These are phyloP conservation scores for Saccopteryx leptura DNA, from an alignment of 2,113 vertebrate species.

Conservation along the genomic window DNA sequence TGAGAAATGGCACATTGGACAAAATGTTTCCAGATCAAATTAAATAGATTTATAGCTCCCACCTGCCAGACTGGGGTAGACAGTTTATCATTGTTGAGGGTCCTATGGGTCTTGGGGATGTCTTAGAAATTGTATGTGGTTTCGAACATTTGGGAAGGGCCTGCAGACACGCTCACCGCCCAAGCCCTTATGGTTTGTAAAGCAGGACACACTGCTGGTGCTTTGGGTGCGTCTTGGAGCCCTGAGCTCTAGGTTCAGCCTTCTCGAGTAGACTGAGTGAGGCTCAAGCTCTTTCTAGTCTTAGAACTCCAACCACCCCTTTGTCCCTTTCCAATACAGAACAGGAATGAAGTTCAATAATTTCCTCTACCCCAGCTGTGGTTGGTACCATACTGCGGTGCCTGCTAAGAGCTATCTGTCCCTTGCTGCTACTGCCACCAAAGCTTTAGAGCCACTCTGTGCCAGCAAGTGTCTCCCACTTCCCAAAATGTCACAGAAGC, in stretches of 20 bases:
- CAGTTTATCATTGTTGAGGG: neutral
- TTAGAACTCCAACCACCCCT: neutral
- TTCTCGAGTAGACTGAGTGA: neutral
- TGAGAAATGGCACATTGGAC: conserved; percentile 21
- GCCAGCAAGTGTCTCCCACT: neutral
- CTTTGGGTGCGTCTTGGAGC: neutral
- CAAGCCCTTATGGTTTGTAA: neutral
- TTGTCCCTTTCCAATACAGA: neutral
- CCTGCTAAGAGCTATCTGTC: neutral
- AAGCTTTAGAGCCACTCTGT: neutral
- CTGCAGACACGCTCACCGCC: neutral
- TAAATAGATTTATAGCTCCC: neutral
- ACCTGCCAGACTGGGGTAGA: neutral
- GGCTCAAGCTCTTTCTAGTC: neutral
- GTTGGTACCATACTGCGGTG: neutral
- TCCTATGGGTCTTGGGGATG: neutral
- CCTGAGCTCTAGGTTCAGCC: neutral
- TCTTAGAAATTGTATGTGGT: neutral
- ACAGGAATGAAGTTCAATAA: neutral
- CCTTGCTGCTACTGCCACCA: neutral
- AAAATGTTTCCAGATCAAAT: neutral
- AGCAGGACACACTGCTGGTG: neutral
- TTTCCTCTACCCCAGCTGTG: neutral
- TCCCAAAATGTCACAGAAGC: neutral
- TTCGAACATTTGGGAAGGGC: neutral